Conservation (phyloP, 2,797 vertebrate species). For the Bucorvus abyssinicus region DNA sequence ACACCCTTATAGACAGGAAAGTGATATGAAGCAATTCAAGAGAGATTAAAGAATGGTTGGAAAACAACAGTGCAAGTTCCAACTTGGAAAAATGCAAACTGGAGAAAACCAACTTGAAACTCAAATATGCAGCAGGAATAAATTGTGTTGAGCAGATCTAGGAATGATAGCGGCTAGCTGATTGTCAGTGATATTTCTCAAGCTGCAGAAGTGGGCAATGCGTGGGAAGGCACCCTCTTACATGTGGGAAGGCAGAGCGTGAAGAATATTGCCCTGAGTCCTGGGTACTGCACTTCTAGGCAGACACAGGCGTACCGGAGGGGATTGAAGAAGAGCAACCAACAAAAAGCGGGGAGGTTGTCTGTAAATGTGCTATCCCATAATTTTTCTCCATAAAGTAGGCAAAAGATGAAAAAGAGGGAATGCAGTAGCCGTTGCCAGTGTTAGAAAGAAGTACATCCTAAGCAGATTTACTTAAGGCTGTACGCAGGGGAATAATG, state of each 20-base stretch:
- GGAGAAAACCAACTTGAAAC: conserved; percentile 27
- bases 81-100: conserved; percentile 51
- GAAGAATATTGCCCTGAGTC: neutral
- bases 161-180: neutral
- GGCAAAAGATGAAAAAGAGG: neutral
- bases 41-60: conserved; percentile 16
- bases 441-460: neutral
- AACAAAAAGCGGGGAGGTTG: neutral
- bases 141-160: neutral
- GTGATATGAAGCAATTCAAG: neutral
- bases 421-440: neutral
- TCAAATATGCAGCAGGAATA: conserved; percentile 23
- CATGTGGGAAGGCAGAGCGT: conserved; percentile 17
- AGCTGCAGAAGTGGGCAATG: neutral
- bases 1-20: neutral
- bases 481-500: neutral
- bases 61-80: conserved; percentile 42
- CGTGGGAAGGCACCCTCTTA: neutral
- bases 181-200: conserved; percentile 26
- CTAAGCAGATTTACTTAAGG: neutral
- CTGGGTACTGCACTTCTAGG: neutral
- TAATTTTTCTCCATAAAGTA: neutral
- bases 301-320: neutral
- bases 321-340: neutral
- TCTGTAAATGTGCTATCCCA: neutral